A percentile compares a stretch with the other conserved stretches of the same genome.
These are phyloP conservation scores for Thunnus thynnus DNA, from an alignment of 2,113 vertebrate genomes.

Conservation along the genomic window DNA sequence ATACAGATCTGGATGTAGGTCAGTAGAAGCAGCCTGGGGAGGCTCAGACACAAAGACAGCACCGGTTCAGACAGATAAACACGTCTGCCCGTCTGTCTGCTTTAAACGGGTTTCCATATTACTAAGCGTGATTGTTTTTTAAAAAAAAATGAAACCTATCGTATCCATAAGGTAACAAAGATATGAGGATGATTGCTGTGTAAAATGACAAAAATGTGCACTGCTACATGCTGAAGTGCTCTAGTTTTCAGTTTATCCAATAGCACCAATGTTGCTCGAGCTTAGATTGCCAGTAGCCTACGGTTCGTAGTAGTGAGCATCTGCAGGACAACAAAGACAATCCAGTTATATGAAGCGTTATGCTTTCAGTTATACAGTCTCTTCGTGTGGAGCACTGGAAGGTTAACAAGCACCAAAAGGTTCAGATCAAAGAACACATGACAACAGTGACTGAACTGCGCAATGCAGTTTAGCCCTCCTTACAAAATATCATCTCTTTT, in stretches of 20 bases:
- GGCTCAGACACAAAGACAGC: constrained; percentile 77
- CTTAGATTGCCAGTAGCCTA: constrained; percentile 22
- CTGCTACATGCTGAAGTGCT: constrained; percentile 62
- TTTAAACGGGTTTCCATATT: constrained; percentile 28
- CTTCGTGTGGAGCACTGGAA: constrained; percentile 42
- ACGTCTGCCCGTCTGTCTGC: constrained; percentile 63
- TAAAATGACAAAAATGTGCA: constrained; percentile 22
- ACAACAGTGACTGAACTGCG: not conserved
- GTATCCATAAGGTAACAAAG: constrained; percentile 16
- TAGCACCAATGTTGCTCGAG: constrained; percentile 51
- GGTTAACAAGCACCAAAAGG: constrained; percentile 55
- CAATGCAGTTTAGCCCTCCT: constrained; percentile 15
- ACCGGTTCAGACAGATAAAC: constrained; percentile 72
- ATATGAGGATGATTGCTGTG: constrained; percentile 15
- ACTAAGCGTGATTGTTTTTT: constrained; percentile 17
- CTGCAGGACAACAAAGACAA: constrained; percentile 39
- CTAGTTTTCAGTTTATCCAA: constrained; percentile 29
- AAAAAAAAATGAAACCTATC: constrained; percentile 19
- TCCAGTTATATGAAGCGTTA: constrained; percentile 22
- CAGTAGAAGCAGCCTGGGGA: constrained; percentile 77
- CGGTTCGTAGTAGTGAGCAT: constrained; percentile 21
- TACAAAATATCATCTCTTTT: not conserved
- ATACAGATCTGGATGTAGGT: constrained; percentile 77
- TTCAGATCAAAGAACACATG: constrained; percentile 21
- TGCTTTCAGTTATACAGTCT: not conserved